Evolutionary conservation across 2,888 invertebrate genomes (phyloP), one percentile per base, ranked within the genome.

Genomic region (Harpagoxenus sublaevis): DNA sequence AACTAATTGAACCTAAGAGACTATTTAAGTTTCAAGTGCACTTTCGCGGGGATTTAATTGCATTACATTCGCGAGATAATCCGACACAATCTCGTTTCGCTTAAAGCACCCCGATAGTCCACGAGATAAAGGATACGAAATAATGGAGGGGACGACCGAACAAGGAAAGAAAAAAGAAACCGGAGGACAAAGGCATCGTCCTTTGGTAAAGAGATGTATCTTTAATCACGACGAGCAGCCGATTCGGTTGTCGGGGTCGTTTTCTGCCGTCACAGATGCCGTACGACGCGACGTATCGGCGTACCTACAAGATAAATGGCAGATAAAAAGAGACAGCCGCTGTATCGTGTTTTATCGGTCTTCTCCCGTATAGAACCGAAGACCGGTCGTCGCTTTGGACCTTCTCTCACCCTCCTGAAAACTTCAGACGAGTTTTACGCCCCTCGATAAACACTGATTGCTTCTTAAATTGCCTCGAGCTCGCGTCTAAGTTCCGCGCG

Each of bases 401-500:
- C 79, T 48, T 78, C 63, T 65, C 81, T 82, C 74, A 42, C 78
- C 57, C 71, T 42, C 60, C 35, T 63, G 48, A 66, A 63, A 84
- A 84, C 83, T 87, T 84, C 48, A 31, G 23, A 35, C 65, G 55
- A 86, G 77, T 84, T 89, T 89, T 86, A 82, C 85, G 78, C 57
- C 73, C 77, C 68, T 83, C 89, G 84, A 86, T 89, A 89, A 89
- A 89, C 85, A 89, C 86, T 65, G 89, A 89, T 89, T 74, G 83
- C 77, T 66, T 66, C 66, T 77, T 77, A 77, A 77, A 70, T 71
- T 68, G 81, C 81, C 62, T 23, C 53, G 23, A 84, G 62, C 28
- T 60, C 31, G 15, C 66, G 53, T 28, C 62, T 65, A 51, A 65
- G 35, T 23, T 48, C n/a, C 28, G 23, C 39, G 35, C 63, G 51